Evolutionary conservation across 2,797 vertebrate genomes (phyloP).

Genomic region (Paguma larvata): DNA sequence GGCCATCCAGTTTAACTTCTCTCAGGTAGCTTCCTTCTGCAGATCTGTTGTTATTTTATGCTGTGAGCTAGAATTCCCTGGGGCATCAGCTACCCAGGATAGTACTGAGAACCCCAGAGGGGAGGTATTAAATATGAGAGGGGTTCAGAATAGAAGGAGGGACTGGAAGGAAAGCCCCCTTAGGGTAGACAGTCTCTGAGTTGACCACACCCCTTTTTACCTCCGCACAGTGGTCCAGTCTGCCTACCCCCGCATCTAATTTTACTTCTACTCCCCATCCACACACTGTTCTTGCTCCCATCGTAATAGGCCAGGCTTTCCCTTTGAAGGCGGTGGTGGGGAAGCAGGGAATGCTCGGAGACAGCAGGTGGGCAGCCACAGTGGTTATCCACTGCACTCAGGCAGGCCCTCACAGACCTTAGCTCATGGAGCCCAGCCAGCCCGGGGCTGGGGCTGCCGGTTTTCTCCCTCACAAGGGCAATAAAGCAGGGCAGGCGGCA

Average conservation of each 20-base stretch:
- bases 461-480: not conserved
- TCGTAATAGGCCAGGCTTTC: not conserved
- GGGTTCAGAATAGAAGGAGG: not conserved
- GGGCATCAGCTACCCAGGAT: not conserved
- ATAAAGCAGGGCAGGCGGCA: not conserved
- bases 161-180: not conserved
- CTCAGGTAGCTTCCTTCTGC: not conserved
- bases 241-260: not conserved
- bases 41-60: not conserved
- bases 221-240: not conserved
- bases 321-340: rapidly evolving
- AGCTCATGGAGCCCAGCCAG: no score
- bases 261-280: not conserved
- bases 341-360: not conserved
- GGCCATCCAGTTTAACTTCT: not conserved
- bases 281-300: not conserved
- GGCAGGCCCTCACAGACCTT: not conserved
- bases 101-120: not conserved
- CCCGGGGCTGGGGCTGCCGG: not conserved
- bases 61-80: not conserved
- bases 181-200: not conserved
- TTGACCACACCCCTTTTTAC: not conserved
- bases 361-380: not conserved
- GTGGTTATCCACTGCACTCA: not conserved
- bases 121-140: not conserved